Evolutionary conservation across 2,113 vertebrate species (phyloP).

Genomic region (Nothocercus nigrocapillus): DNA sequence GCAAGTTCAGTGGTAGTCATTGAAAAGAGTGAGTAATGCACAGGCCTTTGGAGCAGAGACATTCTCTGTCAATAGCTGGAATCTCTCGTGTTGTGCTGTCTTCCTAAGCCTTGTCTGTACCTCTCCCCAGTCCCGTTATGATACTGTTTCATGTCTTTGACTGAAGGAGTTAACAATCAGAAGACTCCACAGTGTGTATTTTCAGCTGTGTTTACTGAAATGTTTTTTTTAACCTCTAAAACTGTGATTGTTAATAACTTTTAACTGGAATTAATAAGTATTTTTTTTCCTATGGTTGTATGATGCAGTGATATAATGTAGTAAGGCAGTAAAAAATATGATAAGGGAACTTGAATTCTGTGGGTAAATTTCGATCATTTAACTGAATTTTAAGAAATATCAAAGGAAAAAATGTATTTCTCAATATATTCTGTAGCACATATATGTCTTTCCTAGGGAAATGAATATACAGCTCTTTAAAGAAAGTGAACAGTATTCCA

Average conservation of each 20-base stretch:
- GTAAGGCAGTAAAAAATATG: not conserved
- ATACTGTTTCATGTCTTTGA: not conserved
- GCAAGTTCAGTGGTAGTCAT: not conserved
- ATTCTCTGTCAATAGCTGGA: not conserved
- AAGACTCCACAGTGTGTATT: not conserved
- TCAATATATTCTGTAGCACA: not conserved
- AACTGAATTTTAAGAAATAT: not conserved
- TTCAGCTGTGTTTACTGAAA: not conserved
- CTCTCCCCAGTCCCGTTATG: not conserved
- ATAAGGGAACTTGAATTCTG: not conserved
- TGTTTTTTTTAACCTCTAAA: not conserved
- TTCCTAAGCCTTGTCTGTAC: not conserved
- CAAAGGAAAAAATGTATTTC: not conserved
- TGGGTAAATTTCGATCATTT: not conserved
- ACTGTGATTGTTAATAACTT: not conserved
- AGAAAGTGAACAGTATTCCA: not conserved
- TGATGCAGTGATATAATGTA: not conserved
- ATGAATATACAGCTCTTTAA: not conserved
- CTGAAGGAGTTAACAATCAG: not conserved
- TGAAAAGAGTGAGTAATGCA: not conserved
- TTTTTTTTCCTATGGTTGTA: not conserved
- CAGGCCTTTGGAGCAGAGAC: not conserved
- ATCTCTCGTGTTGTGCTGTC: not conserved
- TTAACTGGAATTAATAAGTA: not conserved
- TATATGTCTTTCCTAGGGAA: not conserved